Percentiles rank a stretch among this genome's conserved stretches.
These are phyloP conservation scores for Promerops cafer DNA, from an alignment of 2,113 vertebrate species.

Conservation along the genomic window DNA sequence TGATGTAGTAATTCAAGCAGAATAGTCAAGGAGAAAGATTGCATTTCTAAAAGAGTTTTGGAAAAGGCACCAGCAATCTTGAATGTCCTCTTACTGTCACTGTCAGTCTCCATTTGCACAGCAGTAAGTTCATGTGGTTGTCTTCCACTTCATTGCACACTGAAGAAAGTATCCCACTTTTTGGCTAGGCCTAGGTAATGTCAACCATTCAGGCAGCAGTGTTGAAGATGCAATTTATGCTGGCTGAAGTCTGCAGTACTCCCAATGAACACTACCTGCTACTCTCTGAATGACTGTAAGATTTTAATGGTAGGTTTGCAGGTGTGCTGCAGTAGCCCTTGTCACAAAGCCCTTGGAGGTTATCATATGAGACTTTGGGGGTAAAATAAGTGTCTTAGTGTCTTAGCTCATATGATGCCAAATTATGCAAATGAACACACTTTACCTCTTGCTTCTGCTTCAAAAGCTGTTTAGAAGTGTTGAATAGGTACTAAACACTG, in stretches of 20 bases:
- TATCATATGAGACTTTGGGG: neutral
- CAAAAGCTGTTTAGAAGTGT: neutral
- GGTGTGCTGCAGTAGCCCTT: neutral
- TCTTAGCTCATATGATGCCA: neutral
- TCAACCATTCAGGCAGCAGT: neutral
- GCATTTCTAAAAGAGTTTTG: neutral
- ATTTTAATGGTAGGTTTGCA: neutral
- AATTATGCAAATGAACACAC: neutral
- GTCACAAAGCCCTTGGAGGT: neutral
- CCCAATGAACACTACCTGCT: rapidly evolving
- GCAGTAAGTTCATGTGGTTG: neutral
- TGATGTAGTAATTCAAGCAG: neutral
- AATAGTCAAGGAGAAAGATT: neutral
- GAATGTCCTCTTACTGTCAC: neutral
- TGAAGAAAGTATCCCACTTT: neutral
- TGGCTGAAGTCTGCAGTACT: neutral
- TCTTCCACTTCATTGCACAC: neutral
- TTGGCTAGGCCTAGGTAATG: neutral
- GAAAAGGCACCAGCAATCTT: neutral
- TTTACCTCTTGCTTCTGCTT: neutral
- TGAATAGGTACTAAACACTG: neutral
- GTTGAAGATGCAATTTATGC: neutral
- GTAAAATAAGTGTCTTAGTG: neutral
- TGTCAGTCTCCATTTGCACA: neutral
- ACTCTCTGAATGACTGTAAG: neutral